A percentile compares a stretch with the other conserved stretches of the same genome.
Conservation (phyloP, 2,797 vertebrate genomes). For the Hypotaenidia philippensis region DNA sequence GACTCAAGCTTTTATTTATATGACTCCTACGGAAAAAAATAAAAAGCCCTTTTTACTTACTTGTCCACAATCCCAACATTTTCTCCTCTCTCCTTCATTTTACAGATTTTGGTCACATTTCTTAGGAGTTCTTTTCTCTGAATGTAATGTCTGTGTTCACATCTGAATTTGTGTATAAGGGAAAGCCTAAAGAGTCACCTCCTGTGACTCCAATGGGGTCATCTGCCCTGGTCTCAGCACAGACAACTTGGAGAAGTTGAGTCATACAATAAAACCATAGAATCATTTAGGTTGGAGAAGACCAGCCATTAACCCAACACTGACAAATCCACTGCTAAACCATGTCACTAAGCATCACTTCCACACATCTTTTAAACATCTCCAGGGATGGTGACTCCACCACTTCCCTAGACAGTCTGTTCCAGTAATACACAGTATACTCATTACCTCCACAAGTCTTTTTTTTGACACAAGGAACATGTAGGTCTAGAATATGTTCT, state of each 20-base stretch:
- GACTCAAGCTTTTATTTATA: neutral
- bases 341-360: too few relatives aligned
- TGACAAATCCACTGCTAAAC: too few relatives aligned
- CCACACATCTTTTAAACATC: too few relatives aligned
- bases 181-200: neutral
- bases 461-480: neutral
- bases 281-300: too few relatives aligned
- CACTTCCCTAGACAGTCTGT: too few relatives aligned
- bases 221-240: neutral
- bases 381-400: too few relatives aligned
- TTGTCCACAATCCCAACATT: accelerated
- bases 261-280: neutral
- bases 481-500: neutral
- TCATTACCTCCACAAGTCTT: neutral
- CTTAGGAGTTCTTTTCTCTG: neutral
- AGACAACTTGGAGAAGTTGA: accelerated
- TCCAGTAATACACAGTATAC: neutral
- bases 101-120: neutral
- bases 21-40: neutral
- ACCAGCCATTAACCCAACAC: too few relatives aligned
- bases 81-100: neutral
- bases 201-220: accelerated
- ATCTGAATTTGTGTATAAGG: neutral
- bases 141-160: neutral
- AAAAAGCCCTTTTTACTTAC: neutral